Conservation (phyloP, 1,140 invertebrate genomes). For the Radopholus similis region DNA sequence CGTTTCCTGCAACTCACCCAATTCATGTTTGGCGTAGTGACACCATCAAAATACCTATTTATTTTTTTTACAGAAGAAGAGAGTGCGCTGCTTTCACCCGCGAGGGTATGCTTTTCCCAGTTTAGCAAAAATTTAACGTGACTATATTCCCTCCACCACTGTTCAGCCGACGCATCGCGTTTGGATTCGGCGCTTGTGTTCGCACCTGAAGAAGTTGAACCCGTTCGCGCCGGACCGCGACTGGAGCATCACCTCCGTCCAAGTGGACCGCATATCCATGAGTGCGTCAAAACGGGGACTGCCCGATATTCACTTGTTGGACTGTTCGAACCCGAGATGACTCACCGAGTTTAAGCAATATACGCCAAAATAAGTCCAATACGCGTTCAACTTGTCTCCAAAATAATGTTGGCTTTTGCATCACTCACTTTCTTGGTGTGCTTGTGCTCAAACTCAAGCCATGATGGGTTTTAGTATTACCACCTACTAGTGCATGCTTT, state of each 20-base stretch:
- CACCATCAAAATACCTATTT: neutral
- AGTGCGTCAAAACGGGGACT: neutral
- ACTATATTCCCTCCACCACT: neutral
- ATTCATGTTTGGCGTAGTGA: neutral
- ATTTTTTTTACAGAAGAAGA: conserved; percentile 23
- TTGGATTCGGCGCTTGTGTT: conserved; percentile 7
- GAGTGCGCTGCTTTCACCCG: conserved; percentile 4
- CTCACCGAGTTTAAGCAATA: too few relatives aligned
- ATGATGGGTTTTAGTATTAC: too few relatives aligned
- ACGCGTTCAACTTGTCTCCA: too few relatives aligned
- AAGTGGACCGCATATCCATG: conserved; percentile 35
- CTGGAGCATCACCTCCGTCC: conserved; percentile 57
- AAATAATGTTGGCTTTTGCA: too few relatives aligned
- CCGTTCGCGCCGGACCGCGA: conserved; percentile 48
- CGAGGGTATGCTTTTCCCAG: neutral
- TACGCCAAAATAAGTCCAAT: too few relatives aligned
- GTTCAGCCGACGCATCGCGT: neutral
- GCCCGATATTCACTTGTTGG: neutral
- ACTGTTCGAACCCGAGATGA: neutral
- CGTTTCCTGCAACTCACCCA: too few relatives aligned
- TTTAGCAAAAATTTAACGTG: neutral
- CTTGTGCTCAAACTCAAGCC: too few relatives aligned
- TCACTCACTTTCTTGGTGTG: too few relatives aligned
- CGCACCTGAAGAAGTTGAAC: conserved; percentile 5
- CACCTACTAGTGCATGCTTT: neutral